Evolutionary conservation across 1,140 invertebrate genomes (phyloP).

Genomic region (Drosophila kohkoa): DNA sequence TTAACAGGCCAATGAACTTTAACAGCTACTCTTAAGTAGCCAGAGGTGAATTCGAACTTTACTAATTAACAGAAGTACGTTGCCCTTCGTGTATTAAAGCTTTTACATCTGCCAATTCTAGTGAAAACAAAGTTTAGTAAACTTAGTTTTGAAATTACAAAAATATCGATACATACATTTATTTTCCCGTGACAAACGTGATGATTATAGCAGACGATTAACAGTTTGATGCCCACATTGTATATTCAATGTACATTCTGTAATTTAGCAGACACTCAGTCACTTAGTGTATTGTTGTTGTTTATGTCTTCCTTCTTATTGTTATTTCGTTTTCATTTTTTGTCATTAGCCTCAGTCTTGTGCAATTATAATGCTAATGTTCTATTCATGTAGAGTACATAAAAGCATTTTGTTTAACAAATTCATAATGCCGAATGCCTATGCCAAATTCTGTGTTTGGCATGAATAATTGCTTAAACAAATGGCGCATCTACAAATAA

Average conservation of each 20-base stretch:
- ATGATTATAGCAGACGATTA: too few species aligned
- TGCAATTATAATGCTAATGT: slow-evolving; percentile 65
- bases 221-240: not conserved
- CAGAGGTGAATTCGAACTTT: too few species aligned
- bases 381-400: slow-evolving; percentile 70
- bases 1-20: too few species aligned
- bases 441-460: slow-evolving; percentile 58
- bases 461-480: slow-evolving; percentile 66
- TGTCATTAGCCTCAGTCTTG: slow-evolving; percentile 38
- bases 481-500: slow-evolving; percentile 55
- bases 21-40: not conserved
- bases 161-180: too few species aligned
- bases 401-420: slow-evolving; percentile 48
- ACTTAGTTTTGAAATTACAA: too few species aligned
- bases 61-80: not conserved
- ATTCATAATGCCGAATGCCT: slow-evolving; percentile 54
- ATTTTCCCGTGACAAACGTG: too few species aligned
- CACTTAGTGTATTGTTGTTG: slow-evolving; percentile 24
- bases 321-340: slow-evolving; percentile 25
- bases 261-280: slow-evolving; percentile 2
- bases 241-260: slow-evolving; percentile 5
- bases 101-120: too few species aligned
- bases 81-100: too few species aligned
- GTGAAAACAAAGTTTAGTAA: too few species aligned
- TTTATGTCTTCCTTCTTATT: slow-evolving; percentile 27